Conservation (phyloP, 1,140 invertebrate species). For the Cydia strobilella region DNA sequence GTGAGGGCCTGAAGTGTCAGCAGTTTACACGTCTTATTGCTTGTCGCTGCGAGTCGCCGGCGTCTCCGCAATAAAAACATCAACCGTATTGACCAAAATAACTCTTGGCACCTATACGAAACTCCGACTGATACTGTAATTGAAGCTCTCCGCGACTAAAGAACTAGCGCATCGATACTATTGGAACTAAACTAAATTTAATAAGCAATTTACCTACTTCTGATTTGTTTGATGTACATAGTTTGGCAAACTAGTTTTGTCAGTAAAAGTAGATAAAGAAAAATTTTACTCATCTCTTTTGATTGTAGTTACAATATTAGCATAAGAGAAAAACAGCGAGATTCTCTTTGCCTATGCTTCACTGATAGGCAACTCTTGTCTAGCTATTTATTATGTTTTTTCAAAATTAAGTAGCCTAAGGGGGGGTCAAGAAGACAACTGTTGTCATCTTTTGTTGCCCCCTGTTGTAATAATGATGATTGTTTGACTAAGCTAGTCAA, state of each 20-base stretch:
- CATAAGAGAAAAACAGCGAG: no score
- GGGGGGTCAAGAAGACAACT: no score
- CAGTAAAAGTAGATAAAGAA: background rate
- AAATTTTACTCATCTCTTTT: no score
- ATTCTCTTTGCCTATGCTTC: no score
- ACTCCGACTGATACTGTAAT: slow-evolving; percentile 61
- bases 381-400: no score
- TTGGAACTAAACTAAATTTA: background rate
- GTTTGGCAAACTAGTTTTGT: slow-evolving; percentile 20
- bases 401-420: no score
- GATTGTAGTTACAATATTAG: no score
- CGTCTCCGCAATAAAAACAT: slow-evolving; percentile 73
- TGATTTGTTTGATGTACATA: no score
- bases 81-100: slow-evolving; percentile 75
- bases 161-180: slow-evolving; percentile 27
- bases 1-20: slow-evolving; percentile 67
- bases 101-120: slow-evolving; percentile 72
- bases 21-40: slow-evolving; percentile 73
- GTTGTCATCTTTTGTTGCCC: no score
- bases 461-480: no score
- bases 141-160: slow-evolving; percentile 47
- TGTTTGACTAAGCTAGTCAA: no score
- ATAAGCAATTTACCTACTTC: slow-evolving; percentile 11
- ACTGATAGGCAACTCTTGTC: no score
- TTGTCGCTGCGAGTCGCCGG: slow-evolving; percentile 54